phyloP scores from a whole-genome alignment of 2,113 vertebrate genomes.

The Saimiri boliviensis region DNA sequence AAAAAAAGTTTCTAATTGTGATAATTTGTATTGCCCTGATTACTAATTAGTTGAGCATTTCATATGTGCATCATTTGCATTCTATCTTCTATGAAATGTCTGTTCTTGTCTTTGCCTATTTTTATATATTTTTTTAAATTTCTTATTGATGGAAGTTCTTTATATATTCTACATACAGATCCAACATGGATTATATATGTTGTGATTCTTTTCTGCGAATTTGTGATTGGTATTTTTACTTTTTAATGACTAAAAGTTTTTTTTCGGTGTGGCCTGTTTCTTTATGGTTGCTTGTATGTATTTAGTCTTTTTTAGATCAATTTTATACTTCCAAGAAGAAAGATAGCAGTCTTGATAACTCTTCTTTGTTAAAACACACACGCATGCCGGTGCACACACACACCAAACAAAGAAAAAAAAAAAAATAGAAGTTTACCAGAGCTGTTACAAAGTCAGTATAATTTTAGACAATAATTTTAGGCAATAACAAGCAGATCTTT shows the following conservation, averaged over 20 bases:
- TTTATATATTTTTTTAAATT: not conserved
- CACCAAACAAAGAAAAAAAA: not conserved
- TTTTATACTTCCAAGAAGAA: not conserved
- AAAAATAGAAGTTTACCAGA: not conserved
- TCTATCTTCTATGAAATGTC: not conserved
- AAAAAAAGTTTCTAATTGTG: not conserved
- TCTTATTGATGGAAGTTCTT: not conserved
- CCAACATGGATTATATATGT: not conserved
- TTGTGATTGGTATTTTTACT: not conserved
- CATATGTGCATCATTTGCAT: not conserved
- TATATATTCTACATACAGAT: not conserved
- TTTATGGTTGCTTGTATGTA: not conserved
- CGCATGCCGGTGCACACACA: not conserved
- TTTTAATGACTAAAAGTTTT: not conserved
- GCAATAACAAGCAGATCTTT: not conserved
- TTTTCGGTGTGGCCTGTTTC: not conserved
- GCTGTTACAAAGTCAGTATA: not conserved
- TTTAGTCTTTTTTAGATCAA: not conserved
- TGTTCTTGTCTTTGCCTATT: not conserved
- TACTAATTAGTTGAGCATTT: not conserved
- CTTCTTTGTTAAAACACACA: not conserved
- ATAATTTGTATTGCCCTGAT: not conserved
- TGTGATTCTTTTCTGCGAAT: not conserved
- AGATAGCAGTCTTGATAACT: not conserved
- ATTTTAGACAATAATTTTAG: not conserved